Evolutionary conservation across 2,888 invertebrate genomes (phyloP).

Genomic region (Icerya purchasi): DNA sequence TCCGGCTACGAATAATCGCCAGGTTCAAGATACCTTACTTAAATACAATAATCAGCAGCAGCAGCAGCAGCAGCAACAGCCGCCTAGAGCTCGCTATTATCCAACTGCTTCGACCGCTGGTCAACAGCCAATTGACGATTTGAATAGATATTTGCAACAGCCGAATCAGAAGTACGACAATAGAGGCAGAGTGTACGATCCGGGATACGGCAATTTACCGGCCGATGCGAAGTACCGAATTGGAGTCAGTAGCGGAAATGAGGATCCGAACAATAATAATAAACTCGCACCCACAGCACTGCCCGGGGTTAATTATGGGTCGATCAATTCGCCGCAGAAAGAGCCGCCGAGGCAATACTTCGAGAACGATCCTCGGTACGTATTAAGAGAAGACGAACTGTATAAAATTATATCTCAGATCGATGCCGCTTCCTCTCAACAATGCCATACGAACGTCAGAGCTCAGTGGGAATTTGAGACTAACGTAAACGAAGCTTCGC

Average conservation of each 20-base stretch:
- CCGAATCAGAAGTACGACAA: too few species aligned
- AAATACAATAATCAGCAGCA: background rate
- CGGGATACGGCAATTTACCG: background rate
- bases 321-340: background rate
- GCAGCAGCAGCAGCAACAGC: slow-evolving; percentile 3
- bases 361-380: slow-evolving; percentile 11
- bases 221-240: background rate
- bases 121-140: background rate
- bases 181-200: background rate
- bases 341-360: slow-evolving; percentile 7
- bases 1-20: slow-evolving; percentile 6
- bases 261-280: background rate
- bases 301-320: too few species aligned
- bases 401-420: slow-evolving; percentile 42
- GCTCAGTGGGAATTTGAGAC: slow-evolving; percentile 80
- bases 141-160: background rate
- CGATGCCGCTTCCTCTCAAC: slow-evolving; percentile 52
- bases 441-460: slow-evolving; percentile 65
- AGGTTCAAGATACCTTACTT: slow-evolving; percentile 8
- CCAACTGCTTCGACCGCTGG: too few species aligned
- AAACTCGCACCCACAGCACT: background rate
- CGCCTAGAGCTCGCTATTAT: too few species aligned
- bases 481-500: slow-evolving; percentile 60
- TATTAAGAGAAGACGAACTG: slow-evolving; percentile 23
- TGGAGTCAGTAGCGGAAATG: background rate